Evolutionary conservation across 2,113 vertebrate genomes (phyloP).

Genomic region (Dromas ardeola): DNA sequence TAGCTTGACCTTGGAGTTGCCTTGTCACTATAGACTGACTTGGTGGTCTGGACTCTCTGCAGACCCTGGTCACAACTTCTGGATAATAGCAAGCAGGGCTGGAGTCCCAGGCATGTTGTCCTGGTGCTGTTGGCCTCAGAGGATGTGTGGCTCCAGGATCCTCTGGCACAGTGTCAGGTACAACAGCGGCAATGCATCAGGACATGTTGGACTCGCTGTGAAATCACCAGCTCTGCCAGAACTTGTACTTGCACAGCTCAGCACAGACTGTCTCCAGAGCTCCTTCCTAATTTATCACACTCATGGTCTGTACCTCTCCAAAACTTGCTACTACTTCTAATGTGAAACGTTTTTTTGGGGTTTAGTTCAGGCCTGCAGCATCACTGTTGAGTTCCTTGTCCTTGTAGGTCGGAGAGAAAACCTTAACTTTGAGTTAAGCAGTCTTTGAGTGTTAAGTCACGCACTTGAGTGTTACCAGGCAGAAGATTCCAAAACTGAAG

Average conservation of each 20-base stretch:
- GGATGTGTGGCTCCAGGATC: not conserved
- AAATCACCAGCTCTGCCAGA: not conserved
- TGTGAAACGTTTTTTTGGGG: rapidly evolving
- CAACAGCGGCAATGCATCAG: not conserved
- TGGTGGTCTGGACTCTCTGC: not conserved
- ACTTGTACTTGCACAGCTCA: not conserved
- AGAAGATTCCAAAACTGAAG: not conserved
- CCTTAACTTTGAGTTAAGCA: not conserved
- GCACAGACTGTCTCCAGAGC: not conserved
- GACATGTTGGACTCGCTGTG: rapidly evolving
- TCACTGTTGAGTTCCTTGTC: not conserved
- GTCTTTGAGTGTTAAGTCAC: not conserved
- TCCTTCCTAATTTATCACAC: not conserved
- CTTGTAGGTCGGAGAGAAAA: not conserved
- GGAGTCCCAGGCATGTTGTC: not conserved
- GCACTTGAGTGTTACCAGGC: not conserved
- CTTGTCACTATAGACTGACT: not conserved
- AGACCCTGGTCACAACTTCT: not conserved
- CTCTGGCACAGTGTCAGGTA: rapidly evolving
- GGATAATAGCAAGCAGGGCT: not conserved
- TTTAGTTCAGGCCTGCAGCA: not conserved
- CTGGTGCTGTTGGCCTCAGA: not conserved
- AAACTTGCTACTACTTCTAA: not conserved
- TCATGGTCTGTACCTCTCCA: not conserved
- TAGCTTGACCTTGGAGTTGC: not conserved